phyloP scores from a whole-genome alignment of 2,113 vertebrate species.

The Atherinomorus stipes region DNA sequence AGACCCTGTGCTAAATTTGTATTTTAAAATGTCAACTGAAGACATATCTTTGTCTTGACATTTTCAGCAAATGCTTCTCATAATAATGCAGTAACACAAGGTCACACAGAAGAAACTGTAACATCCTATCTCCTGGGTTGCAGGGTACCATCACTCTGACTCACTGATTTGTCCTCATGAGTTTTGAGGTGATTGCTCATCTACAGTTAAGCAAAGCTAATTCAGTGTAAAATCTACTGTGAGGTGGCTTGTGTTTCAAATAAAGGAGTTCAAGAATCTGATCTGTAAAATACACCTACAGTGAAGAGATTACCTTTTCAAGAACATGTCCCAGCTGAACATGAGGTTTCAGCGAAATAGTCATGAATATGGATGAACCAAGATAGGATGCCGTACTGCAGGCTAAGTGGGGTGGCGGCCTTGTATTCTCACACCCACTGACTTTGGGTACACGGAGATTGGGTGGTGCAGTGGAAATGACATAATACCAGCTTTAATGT shows the following conservation, averaged over 20 bases:
- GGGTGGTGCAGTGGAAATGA: conserved; percentile 57
- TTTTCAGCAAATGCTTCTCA: conserved; percentile 47
- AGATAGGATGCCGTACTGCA: conserved; percentile 45
- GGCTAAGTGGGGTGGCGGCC: conserved; percentile 55
- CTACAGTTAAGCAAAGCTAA: conserved; percentile 20
- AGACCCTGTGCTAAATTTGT: neutral
- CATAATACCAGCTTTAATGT: conserved; percentile 71
- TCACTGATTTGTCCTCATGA: neutral
- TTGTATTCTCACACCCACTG: conserved; percentile 64
- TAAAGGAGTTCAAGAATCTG: conserved; percentile 5
- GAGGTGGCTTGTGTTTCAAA: neutral
- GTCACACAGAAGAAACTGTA: conserved; percentile 30
- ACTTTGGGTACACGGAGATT: conserved; percentile 43
- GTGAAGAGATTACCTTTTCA: conserved; percentile 40
- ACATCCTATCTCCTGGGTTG: conserved; percentile 8
- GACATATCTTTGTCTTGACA: conserved; percentile 37
- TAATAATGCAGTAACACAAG: conserved; percentile 19
- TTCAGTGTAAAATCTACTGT: conserved; percentile 19
- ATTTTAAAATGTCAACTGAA: conserved; percentile 56
- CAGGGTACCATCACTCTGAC: neutral
- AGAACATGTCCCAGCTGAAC: conserved; percentile 39
- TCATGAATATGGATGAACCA: conserved; percentile 73
- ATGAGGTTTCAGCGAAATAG: conserved; percentile 39
- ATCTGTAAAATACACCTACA: conserved; percentile 14
- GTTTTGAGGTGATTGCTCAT: conserved; percentile 29